Base-by-base conservation (phyloP, 2,113 vertebrate genomes). In the Perognathus longimembris region DNA sequence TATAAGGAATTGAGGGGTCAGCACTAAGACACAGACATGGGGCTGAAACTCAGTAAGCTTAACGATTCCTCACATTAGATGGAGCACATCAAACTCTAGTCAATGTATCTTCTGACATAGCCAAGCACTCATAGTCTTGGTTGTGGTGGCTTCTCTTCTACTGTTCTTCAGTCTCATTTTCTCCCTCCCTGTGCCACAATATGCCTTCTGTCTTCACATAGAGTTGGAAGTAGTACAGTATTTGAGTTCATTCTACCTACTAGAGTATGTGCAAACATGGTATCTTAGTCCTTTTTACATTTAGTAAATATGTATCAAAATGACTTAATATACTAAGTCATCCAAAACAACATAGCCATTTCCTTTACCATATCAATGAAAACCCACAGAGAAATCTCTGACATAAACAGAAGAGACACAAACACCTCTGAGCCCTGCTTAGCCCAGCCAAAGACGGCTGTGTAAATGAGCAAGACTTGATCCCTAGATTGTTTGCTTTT, bases 201-300 rank as follows among this genome's bases (percentile, higher is more conserved):
- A 26, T 20, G 34, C 63, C 59, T n/a, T 61, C 5, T 26, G 2
- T 7, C 1, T 0, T 26, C n/a, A 15, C 17, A 17, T 0, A 11
- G 59, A 28, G 8, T 8, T 75, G 61, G 74, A 73, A 86, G n/a
- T 36, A 38, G 59, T 45, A 30, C 34, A 20, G 15, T 3, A 57
- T 8, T 30, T 61, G 20, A 42, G 3, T 24, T 78, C 38, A 3
- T 24, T 59, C n/a, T 6, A 70, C 40, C 26, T 34, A 61, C 32
- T 14, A 8, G 32, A 26, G 10, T 34, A 3, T 77, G 42, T 69
- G 17, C 12, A n/a, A 20, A 66, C 26, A 26, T 14, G 36, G 6
- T 12, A 20, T 61, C 73, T 83, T 54, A 38, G 59, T n/a, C 22
- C 34, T 26, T 57, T 76, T n/a, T 71, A 11, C 61, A 84, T 94